Evolutionary conservation across 2,888 invertebrate genomes (phyloP).

Genomic region (Eulithis prunata): DNA sequence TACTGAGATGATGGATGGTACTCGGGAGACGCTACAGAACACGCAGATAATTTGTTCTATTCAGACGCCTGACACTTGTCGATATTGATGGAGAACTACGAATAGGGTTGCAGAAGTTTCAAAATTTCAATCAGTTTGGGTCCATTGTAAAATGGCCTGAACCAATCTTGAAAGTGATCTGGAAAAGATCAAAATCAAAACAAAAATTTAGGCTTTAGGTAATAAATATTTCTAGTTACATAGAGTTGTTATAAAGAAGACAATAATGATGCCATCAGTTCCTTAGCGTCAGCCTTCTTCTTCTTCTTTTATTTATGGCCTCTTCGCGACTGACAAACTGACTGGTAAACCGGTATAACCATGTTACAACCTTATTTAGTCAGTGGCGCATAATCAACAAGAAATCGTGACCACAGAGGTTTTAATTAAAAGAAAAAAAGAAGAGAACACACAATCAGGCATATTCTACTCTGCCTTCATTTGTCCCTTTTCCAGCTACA

Average conservation of each 20-base stretch:
- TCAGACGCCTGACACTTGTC: constrained; percentile 23
- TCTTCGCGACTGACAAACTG: too few species aligned
- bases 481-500: not conserved
- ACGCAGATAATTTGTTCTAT: constrained; percentile 29
- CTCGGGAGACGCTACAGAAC: constrained; percentile 26
- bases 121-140: not conserved
- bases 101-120: constrained; percentile 1
- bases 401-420: not conserved
- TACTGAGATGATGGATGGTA: constrained; percentile 29
- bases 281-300: too few species aligned
- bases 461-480: not conserved
- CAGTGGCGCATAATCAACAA: too few species aligned
- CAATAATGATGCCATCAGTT: too few species aligned
- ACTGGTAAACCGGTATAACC: not conserved
- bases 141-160: not conserved
- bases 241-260: too few species aligned
- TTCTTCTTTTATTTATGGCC: too few species aligned
- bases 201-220: too few species aligned
- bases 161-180: not conserved
- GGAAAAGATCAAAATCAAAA: too few species aligned
- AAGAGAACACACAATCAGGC: not conserved
- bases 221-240: too few species aligned
- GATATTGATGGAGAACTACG: constrained; percentile 23
- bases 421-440: not conserved
- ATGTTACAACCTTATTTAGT: not conserved